A percentile compares a stretch with the other conserved stretches of the same genome.
These are phyloP conservation scores for Campoletis raptor DNA, from an alignment of 2,888 invertebrate species.

Conservation along the genomic window DNA sequence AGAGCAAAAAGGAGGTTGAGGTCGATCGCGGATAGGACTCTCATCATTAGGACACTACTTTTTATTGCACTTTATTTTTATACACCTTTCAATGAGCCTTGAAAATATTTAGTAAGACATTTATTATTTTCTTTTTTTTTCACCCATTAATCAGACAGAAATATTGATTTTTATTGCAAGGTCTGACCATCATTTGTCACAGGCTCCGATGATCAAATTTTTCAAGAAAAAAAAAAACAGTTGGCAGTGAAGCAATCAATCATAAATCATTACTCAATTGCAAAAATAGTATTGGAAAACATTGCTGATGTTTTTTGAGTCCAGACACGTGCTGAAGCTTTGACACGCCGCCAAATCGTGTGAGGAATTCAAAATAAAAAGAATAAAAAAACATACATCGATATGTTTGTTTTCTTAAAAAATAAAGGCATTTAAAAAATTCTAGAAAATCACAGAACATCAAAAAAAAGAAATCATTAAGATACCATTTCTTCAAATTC, in stretches of 20 bases:
- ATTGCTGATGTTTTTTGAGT: background rate
- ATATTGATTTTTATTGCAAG: background rate
- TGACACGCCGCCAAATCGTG: background rate
- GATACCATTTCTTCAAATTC: background rate
- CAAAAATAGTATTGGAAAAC: background rate
- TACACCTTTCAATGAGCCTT: background rate
- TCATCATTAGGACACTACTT: conserved; percentile 19
- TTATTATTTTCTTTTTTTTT: background rate
- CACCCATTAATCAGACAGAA: background rate
- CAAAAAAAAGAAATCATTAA: background rate
- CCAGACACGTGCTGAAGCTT: conserved; percentile 2
- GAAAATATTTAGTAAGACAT: background rate
- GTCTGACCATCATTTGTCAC: background rate
- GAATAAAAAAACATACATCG: background rate
- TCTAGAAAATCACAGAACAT: background rate
- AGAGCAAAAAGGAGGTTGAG: conserved; percentile 77
- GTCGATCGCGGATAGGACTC: conserved; percentile 64
- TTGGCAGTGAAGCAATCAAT: background rate
- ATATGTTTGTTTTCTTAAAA: background rate
- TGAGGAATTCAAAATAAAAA: background rate
- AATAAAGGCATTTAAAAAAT: background rate
- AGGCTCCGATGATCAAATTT: background rate
- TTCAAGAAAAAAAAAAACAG: background rate
- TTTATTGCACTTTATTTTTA: conserved; percentile 30
- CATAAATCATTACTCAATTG: background rate